phyloP scores from a whole-genome alignment of 2,113 vertebrate species.

The Leptobrachium ailaonicum region DNA sequence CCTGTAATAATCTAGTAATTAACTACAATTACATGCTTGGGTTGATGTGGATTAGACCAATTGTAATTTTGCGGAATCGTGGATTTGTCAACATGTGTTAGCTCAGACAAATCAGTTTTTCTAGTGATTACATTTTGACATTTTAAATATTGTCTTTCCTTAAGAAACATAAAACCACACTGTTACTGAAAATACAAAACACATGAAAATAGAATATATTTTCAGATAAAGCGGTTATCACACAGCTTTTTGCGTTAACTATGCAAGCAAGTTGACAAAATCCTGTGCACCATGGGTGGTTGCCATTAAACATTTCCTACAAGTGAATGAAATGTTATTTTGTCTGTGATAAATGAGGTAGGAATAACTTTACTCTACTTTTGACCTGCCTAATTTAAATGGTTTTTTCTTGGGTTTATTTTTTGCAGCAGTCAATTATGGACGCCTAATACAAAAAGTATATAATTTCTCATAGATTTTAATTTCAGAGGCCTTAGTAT shows the following conservation, averaged over 20 bases:
- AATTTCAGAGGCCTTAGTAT: neutral
- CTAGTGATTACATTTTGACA: conserved; percentile 8
- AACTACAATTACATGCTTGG: conserved; percentile 32
- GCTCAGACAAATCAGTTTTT: neutral
- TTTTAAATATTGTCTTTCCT: neutral
- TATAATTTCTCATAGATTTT: neutral
- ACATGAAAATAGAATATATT: conserved; percentile 1
- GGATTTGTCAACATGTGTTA: conserved; percentile 22
- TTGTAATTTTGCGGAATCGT: conserved; percentile 6
- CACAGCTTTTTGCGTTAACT: neutral
- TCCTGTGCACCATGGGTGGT: conserved; percentile 22
- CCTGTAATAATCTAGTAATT: conserved; percentile 32
- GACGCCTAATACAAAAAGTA: neutral
- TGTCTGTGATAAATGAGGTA: conserved; percentile 37
- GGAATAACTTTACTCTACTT: conserved; percentile 31
- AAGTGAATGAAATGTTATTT: conserved; percentile 23
- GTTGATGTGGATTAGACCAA: conserved; percentile 13
- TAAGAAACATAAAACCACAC: conserved; percentile 7
- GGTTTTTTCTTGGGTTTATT: conserved; percentile 30
- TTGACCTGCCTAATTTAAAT: conserved; percentile 7
- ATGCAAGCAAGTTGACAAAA: neutral
- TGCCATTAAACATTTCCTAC: conserved; percentile 20
- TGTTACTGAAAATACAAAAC: conserved; percentile 6
- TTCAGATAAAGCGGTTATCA: neutral
- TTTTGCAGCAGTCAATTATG: conserved; percentile 27